Base-by-base conservation (phyloP, 2,888 invertebrate species). In the Lagria hirta region DNA sequence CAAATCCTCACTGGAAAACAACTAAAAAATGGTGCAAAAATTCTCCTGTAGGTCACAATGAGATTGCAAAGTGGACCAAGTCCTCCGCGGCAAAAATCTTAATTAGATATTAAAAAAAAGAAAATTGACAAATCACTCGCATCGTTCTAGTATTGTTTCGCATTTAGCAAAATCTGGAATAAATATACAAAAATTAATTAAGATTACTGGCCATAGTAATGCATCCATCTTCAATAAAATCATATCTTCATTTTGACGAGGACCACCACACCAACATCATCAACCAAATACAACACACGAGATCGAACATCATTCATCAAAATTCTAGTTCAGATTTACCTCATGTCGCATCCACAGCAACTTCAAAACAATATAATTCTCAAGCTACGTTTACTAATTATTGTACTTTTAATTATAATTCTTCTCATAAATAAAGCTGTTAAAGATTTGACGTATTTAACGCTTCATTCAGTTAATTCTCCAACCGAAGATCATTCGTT, bases 181-280 rank as follows among this genome's bases (percentile, higher is more conserved):
- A 13, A 13, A 17, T 18, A 24, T 37, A 18, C 4, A 37, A 20
- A 23, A 18, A 18, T 18, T 18, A 18, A 18, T 18, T 18, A 18
- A 18, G 18, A 18, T 18, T 18, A 18, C 18, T 18, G 18, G 18
- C 18, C 18, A 18, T 6, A 18, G 18, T 18, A 18, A 18, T 18
- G 18, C 18, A 18, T n/a, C n/a, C n/a, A n/a, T 18, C 18, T 18
- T 18, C 18, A 18, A 18, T 18, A 18, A 18, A 18, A 6, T 18
- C 30, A 23, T 37, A 37, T 37, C 16, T 37, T 29, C 27, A 37
- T 14, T 6, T 37, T 29, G 35, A 41, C 8, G 8, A 7, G 5
- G 23, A 36, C 3, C 22, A 22, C 7, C 23, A 41, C 30, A 23
- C 23, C 23, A 23, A 23, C 23, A 23, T 23, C 23, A 23, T 23